Evolutionary conservation across 2,113 vertebrate species (phyloP).

Genomic region (Myotis davidii): DNA sequence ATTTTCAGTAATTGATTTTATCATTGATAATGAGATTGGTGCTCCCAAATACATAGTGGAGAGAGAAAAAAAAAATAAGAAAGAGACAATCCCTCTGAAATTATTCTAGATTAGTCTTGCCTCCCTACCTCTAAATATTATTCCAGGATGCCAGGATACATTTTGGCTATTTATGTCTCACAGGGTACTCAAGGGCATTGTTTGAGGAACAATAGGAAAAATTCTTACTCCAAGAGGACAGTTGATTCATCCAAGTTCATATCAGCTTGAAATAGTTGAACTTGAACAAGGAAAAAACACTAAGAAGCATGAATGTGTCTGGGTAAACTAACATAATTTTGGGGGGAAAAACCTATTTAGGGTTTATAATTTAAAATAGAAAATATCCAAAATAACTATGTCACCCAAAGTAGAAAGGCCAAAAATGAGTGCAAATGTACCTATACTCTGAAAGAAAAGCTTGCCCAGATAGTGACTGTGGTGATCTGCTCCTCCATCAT

Average conservation of each 20-base stretch:
- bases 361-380: neutral
- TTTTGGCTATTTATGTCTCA: neutral
- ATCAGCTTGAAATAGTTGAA: neutral
- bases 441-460: neutral
- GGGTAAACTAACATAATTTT: constrained; percentile 39
- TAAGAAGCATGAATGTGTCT: neutral
- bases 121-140: neutral
- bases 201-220: neutral
- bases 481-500: neutral
- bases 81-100: neutral
- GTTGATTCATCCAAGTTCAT: neutral
- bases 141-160: neutral
- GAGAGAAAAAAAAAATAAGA: neutral
- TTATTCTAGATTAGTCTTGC: neutral
- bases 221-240: neutral
- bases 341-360: neutral
- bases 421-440: neutral
- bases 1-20: constrained; percentile 4
- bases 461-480: too few species aligned
- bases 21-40: neutral
- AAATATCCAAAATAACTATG: neutral
- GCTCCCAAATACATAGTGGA: neutral
- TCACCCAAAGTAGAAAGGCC: neutral
- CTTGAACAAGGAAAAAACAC: neutral
- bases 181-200: neutral